phyloP scores from a whole-genome alignment of 2,888 invertebrate species.

The Cotesia congregata region DNA sequence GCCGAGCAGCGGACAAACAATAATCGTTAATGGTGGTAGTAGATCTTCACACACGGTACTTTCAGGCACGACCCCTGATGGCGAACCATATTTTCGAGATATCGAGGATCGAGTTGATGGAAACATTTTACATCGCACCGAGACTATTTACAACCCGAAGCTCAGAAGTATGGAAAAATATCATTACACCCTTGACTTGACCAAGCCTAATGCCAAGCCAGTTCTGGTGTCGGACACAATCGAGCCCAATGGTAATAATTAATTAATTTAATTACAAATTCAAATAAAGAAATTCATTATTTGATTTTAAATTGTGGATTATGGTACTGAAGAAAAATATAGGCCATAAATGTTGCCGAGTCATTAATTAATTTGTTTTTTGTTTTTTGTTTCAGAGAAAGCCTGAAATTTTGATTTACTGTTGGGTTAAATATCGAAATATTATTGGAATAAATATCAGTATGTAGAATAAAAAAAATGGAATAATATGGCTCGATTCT shows the following conservation, averaged over 20 bases:
- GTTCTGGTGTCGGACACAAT: conserved; percentile 31
- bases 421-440: no score
- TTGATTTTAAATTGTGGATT: not conserved
- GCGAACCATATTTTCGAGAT: conserved; percentile 50
- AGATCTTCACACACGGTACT: conserved; percentile 42
- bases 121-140: conserved; percentile 49
- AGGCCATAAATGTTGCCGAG: no score
- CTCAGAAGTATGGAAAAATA: conserved; percentile 37
- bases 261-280: no score
- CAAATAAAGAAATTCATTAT: not conserved
- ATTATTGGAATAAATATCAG: no score
- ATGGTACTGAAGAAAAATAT: no score
- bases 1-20: conserved; percentile 32
- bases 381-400: no score
- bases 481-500: no score
- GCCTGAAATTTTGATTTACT: no score
- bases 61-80: conserved; percentile 52
- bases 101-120: conserved; percentile 47
- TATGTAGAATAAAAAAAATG: no score
- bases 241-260: not conserved
- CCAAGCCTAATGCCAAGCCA: conserved; percentile 51
- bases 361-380: no score
- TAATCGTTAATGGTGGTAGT: conserved; percentile 30
- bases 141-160: conserved; percentile 49
- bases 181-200: conserved; percentile 51